Evolutionary conservation across 2,888 invertebrate species (phyloP).

Genomic region (Fabriciana adippe): DNA sequence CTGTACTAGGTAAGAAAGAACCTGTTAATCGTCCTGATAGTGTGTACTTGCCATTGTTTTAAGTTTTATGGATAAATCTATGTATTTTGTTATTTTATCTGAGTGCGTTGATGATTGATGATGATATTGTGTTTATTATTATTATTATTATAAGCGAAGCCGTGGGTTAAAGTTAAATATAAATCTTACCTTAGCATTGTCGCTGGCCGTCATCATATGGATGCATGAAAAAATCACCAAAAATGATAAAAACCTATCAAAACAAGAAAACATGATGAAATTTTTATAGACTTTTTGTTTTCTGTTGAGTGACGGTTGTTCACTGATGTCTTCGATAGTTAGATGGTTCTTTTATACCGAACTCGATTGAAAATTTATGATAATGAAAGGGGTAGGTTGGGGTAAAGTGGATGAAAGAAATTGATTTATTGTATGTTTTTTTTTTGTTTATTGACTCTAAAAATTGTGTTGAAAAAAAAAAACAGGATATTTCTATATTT

Average conservation of each 20-base stretch:
- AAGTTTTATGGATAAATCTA: too few species aligned
- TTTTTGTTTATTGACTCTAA: not conserved
- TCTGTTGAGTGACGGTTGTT: slow-evolving; percentile 15
- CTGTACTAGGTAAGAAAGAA: too few species aligned
- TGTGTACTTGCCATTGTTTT: too few species aligned
- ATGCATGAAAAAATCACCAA: slow-evolving; percentile 39
- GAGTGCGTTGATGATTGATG: too few species aligned
- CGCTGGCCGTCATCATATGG: slow-evolving; percentile 37
- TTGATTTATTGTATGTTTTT: not conserved
- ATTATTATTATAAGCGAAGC: too few species aligned
- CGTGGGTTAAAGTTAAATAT: not conserved
- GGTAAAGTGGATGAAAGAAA: slow-evolving; percentile 29
- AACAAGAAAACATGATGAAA: slow-evolving; percentile 25
- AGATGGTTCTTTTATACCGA: slow-evolving; percentile 46
- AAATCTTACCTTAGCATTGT: slow-evolving; percentile 46
- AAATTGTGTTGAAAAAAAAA: too few species aligned
- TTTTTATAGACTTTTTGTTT: not conserved
- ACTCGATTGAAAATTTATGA: slow-evolving; percentile 50
- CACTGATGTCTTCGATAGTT: slow-evolving; percentile 28
- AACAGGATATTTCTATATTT: too few species aligned
- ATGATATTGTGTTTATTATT: too few species aligned
- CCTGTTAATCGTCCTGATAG: too few species aligned
- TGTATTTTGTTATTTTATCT: too few species aligned
- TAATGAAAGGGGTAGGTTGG: slow-evolving; percentile 49
- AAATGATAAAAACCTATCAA: slow-evolving; percentile 32